Base-by-base conservation (phyloP, 2,797 vertebrate genomes). In the Chaetodon trifasciatus region DNA sequence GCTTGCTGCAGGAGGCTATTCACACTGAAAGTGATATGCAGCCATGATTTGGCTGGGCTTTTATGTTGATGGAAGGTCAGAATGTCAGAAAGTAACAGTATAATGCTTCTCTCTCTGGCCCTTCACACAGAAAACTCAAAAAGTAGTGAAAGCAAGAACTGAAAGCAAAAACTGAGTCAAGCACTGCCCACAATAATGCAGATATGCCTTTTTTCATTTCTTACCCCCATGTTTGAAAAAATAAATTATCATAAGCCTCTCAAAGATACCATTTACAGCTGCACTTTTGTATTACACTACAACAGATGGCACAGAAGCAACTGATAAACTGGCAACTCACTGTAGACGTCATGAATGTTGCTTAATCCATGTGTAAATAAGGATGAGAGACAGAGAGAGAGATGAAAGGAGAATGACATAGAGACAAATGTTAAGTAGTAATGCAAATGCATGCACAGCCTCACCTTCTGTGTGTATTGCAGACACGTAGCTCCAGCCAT, bases 401-500 rank as follows among this genome's bases (percentile, higher is more conserved):
- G 9, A 73, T 17, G 16, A 56, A 44, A 32, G 6, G 1, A 67
- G 7, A 39, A 58, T n/a, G 37, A 60, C 6, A 56, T 11, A 35
- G 66, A 42, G 40, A 71, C 8, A 61, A 16, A 50, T 44, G 37
- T 24, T n/a, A 63, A 50, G 50, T n/a, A 49, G 40, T 15, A 35
- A n/a, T 5, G 12, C 47, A 32, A 35, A 65, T 16, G n/a, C 3
- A 52, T 12, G 35, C n/a, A n/a, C 35, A 47, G 4, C 44, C 96
- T 93, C 95, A 99, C 98, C 98, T 95, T 99, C 98, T 0, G 98
- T 99, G 92, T 99, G 98, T 67, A 99, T 98, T 16, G 98, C 98
- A 6, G 98, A 99, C 66, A 99, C 98, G 3, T 99, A 99, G 79
- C 97, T 99, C 98, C 98, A 99, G 93, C 97, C 99, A 92, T 99